Evolutionary conservation across 2,113 vertebrate species (phyloP).

Genomic region (Tupaia chinensis): DNA sequence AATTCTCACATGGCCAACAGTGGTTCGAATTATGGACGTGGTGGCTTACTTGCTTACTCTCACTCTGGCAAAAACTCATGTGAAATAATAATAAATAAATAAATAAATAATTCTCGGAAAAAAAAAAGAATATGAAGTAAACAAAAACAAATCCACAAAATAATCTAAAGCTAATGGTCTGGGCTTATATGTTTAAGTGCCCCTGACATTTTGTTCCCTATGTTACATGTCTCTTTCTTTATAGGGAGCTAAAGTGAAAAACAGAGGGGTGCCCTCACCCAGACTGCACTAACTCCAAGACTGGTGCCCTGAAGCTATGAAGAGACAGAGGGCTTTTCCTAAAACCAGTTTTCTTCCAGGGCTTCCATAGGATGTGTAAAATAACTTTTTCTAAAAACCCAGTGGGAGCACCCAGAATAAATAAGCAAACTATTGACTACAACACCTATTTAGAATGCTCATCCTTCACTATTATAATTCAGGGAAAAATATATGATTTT

Average conservation of each 20-base stretch:
- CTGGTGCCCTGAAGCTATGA: not conserved
- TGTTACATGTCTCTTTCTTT: not conserved
- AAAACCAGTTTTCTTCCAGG: not conserved
- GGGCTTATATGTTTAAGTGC: not conserved
- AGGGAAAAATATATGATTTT: not conserved
- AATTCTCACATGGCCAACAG: no score
- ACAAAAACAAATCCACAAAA: conserved; percentile 6
- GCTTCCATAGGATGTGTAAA: not conserved
- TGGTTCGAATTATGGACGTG: no score
- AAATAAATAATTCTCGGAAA: no score
- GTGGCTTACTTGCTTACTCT: no score
- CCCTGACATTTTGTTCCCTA: not conserved
- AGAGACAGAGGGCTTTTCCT: not conserved
- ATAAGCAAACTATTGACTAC: conserved; percentile 5
- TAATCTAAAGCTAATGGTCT: not conserved
- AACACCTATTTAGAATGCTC: not conserved
- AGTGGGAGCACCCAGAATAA: not conserved
- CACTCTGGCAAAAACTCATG: no score
- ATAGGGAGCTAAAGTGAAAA: not conserved
- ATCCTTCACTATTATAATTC: conserved; percentile 2
- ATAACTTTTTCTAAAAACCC: not conserved
- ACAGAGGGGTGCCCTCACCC: not conserved
- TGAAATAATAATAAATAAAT: no score
- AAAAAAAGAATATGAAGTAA: not conserved
- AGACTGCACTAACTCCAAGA: not conserved